These are phyloP conservation scores for Hypsopygia costalis DNA, from an alignment of 2,888 invertebrate species.

Conservation along the genomic window DNA sequence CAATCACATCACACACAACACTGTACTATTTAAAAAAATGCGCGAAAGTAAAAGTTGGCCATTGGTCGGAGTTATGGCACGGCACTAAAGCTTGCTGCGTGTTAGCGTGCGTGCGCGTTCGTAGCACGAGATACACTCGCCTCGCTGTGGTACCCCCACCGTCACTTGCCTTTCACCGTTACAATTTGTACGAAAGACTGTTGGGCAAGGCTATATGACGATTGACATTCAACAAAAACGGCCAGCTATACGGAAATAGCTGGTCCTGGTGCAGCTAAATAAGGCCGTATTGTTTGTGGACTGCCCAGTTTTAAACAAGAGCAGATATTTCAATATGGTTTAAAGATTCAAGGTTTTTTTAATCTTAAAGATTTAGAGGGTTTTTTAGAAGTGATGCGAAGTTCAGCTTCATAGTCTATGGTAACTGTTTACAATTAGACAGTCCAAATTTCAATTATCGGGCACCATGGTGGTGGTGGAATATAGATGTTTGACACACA, in stretches of 20 bases:
- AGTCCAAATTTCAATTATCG: too few species aligned
- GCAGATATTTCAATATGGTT: too few species aligned
- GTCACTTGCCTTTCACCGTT: slow-evolving; percentile 58
- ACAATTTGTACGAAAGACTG: slow-evolving; percentile 68
- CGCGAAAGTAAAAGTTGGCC: slow-evolving; percentile 58
- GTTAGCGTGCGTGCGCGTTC: slow-evolving; percentile 9
- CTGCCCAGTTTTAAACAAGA: not conserved
- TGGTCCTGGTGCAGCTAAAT: slow-evolving; percentile 4
- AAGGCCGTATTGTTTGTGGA: slow-evolving; percentile 4
- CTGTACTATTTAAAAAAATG: slow-evolving; percentile 36
- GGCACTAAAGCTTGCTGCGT: slow-evolving; percentile 18
- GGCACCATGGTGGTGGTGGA: too few species aligned
- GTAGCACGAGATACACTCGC: slow-evolving; percentile 40
- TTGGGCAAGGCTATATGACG: slow-evolving; percentile 74
- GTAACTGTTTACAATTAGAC: too few species aligned
- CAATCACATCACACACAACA: slow-evolving; percentile 33
- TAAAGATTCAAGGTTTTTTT: too few species aligned
- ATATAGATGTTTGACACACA: too few species aligned
- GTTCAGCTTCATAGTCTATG: too few species aligned
- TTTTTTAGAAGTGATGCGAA: too few species aligned
- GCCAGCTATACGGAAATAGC: slow-evolving; percentile 60
- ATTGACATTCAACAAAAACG: slow-evolving; percentile 76
- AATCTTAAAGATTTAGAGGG: too few species aligned
- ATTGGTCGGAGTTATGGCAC: slow-evolving; percentile 25
- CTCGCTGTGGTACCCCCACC: slow-evolving; percentile 36